Evolutionary conservation across 64 coral and sea anemone genomes (phyloP).

Genomic region (Dendrophyllia cribrosa): DNA sequence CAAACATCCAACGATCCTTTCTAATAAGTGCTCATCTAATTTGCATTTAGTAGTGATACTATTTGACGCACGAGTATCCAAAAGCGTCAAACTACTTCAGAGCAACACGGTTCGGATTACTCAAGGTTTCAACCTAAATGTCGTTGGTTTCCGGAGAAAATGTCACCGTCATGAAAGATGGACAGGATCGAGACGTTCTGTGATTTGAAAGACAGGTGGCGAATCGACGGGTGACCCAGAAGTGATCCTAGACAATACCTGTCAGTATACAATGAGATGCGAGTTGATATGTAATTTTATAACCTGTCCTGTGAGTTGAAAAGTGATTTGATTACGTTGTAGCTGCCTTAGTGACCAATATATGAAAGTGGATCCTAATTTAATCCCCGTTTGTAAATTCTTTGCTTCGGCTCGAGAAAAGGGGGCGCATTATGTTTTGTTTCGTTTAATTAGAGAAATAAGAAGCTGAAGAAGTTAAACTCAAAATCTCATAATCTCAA

Average conservation of each 20-base stretch:
- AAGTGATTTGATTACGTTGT: neutral
- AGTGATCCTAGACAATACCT: slow-evolving; percentile 26
- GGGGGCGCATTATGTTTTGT: neutral
- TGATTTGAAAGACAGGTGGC: neutral
- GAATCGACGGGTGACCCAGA: neutral
- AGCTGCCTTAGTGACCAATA: neutral
- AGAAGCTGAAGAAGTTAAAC: neutral
- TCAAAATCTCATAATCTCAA: neutral
- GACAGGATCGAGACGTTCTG: neutral
- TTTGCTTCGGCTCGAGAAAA: neutral
- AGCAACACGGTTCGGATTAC: slow-evolving; percentile 6
- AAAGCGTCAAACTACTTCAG: neutral
- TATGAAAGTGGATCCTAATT: neutral
- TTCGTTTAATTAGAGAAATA: neutral
- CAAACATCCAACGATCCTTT: neutral
- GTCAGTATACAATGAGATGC: slow-evolving; percentile 2
- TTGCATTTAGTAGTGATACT: neutral
- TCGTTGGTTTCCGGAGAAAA: slow-evolving; percentile 12
- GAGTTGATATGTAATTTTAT: slow-evolving; percentile 49
- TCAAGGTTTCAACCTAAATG: neutral
- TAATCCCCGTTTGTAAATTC: neutral
- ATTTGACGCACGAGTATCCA: neutral
- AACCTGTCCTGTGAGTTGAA: neutral
- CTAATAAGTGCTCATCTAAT: neutral
- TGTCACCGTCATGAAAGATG: neutral